Conservation (phyloP, 2,888 invertebrate species). For the Diarsia mendica region DNA sequence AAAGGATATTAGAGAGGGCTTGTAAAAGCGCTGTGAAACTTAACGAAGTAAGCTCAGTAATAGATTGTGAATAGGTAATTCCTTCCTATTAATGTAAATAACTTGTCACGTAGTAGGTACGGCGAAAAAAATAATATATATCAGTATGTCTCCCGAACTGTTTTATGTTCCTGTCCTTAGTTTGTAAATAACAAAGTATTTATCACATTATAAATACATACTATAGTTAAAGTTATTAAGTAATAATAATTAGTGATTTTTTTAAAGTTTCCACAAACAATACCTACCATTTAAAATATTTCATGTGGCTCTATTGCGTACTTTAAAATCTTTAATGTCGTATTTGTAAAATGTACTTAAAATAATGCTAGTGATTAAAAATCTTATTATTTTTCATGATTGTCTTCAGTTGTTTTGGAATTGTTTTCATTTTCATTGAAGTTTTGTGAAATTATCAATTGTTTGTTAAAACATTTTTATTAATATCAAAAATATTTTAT, state of each 20-base stretch:
- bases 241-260: slow-evolving; percentile 78
- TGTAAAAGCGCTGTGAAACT: slow-evolving; percentile 84
- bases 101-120: slow-evolving; percentile 80
- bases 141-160: slow-evolving; percentile 87
- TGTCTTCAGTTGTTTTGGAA: slow-evolving; percentile 62
- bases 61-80: slow-evolving; percentile 84
- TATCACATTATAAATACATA: slow-evolving; percentile 76
- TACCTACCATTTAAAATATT: slow-evolving; percentile 82
- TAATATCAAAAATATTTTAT: slow-evolving; percentile 27
- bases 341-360: slow-evolving; percentile 89
- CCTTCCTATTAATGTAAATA: slow-evolving; percentile 86
- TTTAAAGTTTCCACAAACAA: slow-evolving; percentile 79
- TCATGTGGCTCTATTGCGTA: slow-evolving; percentile 83
- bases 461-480: slow-evolving; percentile 46
- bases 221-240: slow-evolving; percentile 72
- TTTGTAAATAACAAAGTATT: slow-evolving; percentile 87
- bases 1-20: slow-evolving; percentile 77
- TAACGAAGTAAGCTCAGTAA: slow-evolving; percentile 85
- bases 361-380: slow-evolving; percentile 80
- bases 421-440: slow-evolving; percentile 54
- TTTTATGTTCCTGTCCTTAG: slow-evolving; percentile 90
- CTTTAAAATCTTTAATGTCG: slow-evolving; percentile 85
- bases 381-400: slow-evolving; percentile 71
- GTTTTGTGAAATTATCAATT: slow-evolving; percentile 46
- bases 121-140: slow-evolving; percentile 88